A percentile compares a stretch with the other conserved stretches of the same genome.
Conservation (phyloP, 2,888 invertebrate genomes). For the Drosophila kuntzei region DNA sequence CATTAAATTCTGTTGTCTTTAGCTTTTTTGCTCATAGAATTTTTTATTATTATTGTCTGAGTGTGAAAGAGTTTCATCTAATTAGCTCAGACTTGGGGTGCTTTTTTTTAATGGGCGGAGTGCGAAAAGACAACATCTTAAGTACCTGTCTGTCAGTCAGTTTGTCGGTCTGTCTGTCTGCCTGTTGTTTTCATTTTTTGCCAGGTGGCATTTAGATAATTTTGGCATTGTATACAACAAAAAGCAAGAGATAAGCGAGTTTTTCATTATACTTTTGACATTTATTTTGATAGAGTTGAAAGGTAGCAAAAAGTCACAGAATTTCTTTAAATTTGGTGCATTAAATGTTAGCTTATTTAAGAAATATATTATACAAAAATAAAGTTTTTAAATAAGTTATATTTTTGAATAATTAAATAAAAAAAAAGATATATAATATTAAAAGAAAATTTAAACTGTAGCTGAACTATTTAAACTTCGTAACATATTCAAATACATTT, state of each 20-base stretch:
- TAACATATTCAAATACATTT: too few species aligned
- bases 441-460: background rate
- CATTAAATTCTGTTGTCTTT: slow-evolving; percentile 14
- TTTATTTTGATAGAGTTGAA: slow-evolving; percentile 9
- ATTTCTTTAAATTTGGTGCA: background rate
- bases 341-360: background rate
- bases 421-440: too few species aligned
- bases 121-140: slow-evolving; percentile 43
- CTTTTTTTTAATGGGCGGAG: slow-evolving; percentile 17
- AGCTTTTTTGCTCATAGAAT: slow-evolving; percentile 12
- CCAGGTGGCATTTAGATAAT: slow-evolving; percentile 34
- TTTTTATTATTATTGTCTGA: slow-evolving; percentile 22
- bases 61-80: slow-evolving; percentile 21
- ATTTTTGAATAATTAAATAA: too few species aligned
- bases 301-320: background rate
- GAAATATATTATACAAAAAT: too few species aligned
- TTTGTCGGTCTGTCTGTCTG: background rate
- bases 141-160: slow-evolving; percentile 13
- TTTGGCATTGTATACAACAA: slow-evolving; percentile 12
- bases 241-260: slow-evolving; percentile 20
- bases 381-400: too few species aligned
- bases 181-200: slow-evolving; percentile 4
- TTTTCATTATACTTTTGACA: slow-evolving; percentile 13
- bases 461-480: background rate
- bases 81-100: slow-evolving; percentile 32